These are phyloP conservation scores for Anhinga rufa DNA, from an alignment of 2,113 vertebrate genomes.

Conservation along the genomic window DNA sequence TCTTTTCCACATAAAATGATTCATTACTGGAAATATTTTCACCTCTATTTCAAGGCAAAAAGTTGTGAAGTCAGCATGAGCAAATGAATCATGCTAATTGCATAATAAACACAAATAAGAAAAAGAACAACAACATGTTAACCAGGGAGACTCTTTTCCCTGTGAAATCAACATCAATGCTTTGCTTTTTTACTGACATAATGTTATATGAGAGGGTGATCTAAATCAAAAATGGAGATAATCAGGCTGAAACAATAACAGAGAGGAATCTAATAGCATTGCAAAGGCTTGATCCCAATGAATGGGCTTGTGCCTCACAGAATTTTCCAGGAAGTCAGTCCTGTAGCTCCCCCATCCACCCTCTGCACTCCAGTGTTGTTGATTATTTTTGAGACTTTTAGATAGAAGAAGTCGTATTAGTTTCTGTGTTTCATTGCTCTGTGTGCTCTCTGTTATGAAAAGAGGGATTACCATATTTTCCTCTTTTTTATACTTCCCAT, in stretches of 20 bases:
- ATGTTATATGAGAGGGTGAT: neutral
- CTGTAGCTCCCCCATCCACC: neutral
- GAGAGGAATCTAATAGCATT: neutral
- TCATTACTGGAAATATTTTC: neutral
- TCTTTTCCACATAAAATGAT: neutral
- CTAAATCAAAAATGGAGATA: neutral
- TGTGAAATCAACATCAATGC: neutral
- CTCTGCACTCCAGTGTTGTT: neutral
- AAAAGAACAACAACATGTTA: neutral
- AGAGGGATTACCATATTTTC: neutral
- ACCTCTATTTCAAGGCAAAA: neutral
- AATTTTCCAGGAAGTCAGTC: neutral
- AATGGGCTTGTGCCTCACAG: neutral
- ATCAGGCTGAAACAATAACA: neutral
- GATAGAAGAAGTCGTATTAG: neutral
- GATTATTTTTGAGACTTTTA: neutral
- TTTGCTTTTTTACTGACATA: neutral
- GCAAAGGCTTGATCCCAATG: neutral
- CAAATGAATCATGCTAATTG: neutral
- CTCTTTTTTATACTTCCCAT: neutral
- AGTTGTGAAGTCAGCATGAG: neutral
- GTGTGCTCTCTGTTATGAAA: neutral
- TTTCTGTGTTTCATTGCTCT: neutral
- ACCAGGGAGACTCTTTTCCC: neutral
- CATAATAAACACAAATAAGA: neutral